A percentile compares a stretch with the other conserved stretches of the same genome.
phyloP scores from a whole-genome alignment of 2,797 vertebrate genomes.

The Pteronotus mesoamericanus region DNA sequence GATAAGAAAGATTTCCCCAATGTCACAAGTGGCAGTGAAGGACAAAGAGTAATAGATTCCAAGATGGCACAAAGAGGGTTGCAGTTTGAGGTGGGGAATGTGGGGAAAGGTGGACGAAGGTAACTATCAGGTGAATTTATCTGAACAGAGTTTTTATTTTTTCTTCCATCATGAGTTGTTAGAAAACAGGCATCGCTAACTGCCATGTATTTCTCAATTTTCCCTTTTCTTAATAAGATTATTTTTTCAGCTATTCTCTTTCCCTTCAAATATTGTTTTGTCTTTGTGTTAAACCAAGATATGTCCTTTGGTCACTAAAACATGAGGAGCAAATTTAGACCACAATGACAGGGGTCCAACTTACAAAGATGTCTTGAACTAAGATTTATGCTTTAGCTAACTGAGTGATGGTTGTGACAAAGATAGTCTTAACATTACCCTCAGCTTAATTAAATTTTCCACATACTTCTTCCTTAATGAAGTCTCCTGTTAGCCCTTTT shows the following conservation, averaged over 20 bases:
- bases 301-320: neutral
- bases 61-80: neutral
- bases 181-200: neutral
- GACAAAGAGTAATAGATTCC: neutral
- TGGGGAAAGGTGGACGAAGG: rapidly evolving
- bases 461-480: neutral
- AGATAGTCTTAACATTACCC: neutral
- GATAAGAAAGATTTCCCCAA: neutral
- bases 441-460: neutral
- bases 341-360: neutral
- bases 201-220: neutral
- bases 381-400: neutral
- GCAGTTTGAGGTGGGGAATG: neutral
- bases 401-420: neutral
- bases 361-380: neutral
- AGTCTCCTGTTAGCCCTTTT: neutral
- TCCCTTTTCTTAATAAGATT: neutral
- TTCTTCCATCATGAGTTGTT: neutral
- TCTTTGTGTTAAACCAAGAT: neutral
- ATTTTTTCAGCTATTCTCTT: neutral
- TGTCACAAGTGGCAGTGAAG: neutral
- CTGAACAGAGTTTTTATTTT: neutral
- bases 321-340: neutral
- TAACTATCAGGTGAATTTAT: neutral
- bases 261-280: neutral